Base-by-base conservation (phyloP, 2,888 invertebrate species). In the Masnerella sp. region DNA sequence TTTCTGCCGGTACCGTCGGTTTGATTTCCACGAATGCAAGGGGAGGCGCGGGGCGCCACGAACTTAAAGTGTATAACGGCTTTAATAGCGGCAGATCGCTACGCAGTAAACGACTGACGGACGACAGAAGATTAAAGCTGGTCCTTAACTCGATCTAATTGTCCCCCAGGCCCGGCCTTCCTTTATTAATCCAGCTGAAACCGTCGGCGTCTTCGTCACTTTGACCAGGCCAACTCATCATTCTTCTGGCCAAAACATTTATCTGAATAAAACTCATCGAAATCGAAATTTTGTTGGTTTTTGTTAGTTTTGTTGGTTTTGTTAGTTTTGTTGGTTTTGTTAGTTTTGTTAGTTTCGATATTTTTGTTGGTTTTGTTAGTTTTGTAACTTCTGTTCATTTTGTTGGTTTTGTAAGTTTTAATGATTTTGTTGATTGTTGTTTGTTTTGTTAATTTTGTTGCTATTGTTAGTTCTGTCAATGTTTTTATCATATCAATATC, bases 131-230 rank as follows among this genome's bases (percentile, higher is more conserved):
- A 86, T 87, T 87, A 86, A 85, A 85, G 85, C 83, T 86, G 82
- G 77, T 81, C 82, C 83, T 86, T 87, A 87, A 87, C 85, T 87
- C 86, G 87, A 87, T 87, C 84, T 87, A 86, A 87, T 87, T 87
- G 87, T 84, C 81, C 82, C 81, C 81, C 81, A 79, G 68, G 77
- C 78, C 78, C 80, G 83, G 82, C 82, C 83, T 86, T 83, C 81
- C 85, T 83, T 83, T 81, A 83, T 85, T 85, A 86, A 84, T 85
- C 83, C 75, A 79, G 61, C 71, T 72, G 70, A 75, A 77, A 79
- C 80, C 74, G 77, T 78, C 78, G 70, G 72, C 80, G 72, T 75
- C 72, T 70, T 61, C 58, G 68, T 36, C 40, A 54, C 45, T 70
- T 61, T 68, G 59, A 73, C 49, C 54, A 59, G 49, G 51, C 68